Conservation (phyloP, 1,140 invertebrate genomes). For the Chrysomallon squamiferum region DNA sequence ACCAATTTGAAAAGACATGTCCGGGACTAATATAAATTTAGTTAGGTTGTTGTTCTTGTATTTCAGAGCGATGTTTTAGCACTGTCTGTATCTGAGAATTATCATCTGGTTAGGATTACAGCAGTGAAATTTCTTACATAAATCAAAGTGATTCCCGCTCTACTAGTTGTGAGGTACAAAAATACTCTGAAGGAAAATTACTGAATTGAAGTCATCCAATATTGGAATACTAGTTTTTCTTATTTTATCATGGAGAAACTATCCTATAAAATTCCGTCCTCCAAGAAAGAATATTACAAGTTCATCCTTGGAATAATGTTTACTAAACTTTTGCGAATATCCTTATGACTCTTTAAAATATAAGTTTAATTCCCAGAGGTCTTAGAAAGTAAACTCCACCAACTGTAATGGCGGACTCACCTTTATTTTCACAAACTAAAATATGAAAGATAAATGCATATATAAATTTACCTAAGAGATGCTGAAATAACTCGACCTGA, state of each 20-base stretch:
- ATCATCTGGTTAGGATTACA: constrained; percentile 3
- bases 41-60: constrained; percentile 10
- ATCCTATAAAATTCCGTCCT: constrained; percentile 30
- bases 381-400: constrained; percentile 21
- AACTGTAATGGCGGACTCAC: constrained; percentile 28
- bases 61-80: constrained; percentile 13
- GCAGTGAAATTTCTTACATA: background rate
- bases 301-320: background rate
- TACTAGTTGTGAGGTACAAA: constrained; percentile 3
- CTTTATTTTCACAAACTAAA: constrained; percentile 27
- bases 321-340: background rate
- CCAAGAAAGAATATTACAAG: constrained; percentile 9
- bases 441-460: constrained; percentile 27
- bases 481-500: constrained; percentile 12
- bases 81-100: constrained; percentile 26
- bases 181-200: constrained; percentile 28
- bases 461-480: constrained; percentile 6
- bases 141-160: background rate
- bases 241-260: constrained; percentile 3
- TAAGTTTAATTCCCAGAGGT: constrained; percentile 12
- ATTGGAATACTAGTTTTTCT: constrained; percentile 1
- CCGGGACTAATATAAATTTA: constrained; percentile 19
- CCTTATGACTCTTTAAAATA: constrained; percentile 18
- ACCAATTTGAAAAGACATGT: constrained; percentile 28
- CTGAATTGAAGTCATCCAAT: constrained; percentile 12